A percentile compares a stretch with the other conserved stretches of the same genome.
phyloP scores from a whole-genome alignment of 2,797 vertebrate species.

The Pseudochromis fuscus region DNA sequence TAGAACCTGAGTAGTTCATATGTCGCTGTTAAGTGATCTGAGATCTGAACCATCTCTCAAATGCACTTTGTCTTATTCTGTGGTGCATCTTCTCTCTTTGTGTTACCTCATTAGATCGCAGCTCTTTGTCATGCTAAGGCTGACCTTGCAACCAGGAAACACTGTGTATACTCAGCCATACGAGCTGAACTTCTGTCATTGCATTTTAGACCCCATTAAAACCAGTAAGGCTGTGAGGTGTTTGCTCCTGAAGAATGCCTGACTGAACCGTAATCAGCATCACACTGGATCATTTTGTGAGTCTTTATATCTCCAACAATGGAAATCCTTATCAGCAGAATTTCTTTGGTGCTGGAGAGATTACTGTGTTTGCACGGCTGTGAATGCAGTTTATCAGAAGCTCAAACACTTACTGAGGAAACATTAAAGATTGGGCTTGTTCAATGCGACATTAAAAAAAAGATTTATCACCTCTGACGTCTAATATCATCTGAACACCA shows the following conservation, averaged over 20 bases:
- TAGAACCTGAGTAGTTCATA: conserved; percentile 82
- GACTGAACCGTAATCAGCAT: conserved; percentile 69
- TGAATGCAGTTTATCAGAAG: conserved; percentile 57
- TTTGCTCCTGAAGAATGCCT: neutral
- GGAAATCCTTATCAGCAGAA: conserved; percentile 79
- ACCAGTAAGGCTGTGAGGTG: conserved; percentile 2
- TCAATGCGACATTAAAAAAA: conserved; percentile 25
- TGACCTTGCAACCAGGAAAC: conserved; percentile 50
- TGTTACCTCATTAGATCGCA: conserved; percentile 47
- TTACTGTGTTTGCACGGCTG: conserved; percentile 86
- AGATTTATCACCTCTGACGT: conserved; percentile 55
- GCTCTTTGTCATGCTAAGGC: conserved; percentile 39
- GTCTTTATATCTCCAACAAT: conserved; percentile 68
- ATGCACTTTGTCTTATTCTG: conserved; percentile 52
- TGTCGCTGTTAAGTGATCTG: conserved; percentile 83
- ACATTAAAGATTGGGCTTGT: conserved; percentile 47
- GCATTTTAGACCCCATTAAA: neutral
- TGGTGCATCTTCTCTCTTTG: conserved; percentile 48
- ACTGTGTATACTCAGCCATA: conserved; percentile 27
- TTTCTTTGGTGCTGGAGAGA: conserved; percentile 84
- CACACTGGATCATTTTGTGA: conserved; percentile 57
- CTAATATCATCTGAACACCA: conserved; percentile 45
- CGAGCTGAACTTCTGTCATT: conserved; percentile 12
- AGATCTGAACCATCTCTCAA: conserved; percentile 70
- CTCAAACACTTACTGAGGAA: conserved; percentile 53